Conservation (phyloP, 2,797 vertebrate genomes). For the Semaprochilodus insignis region DNA sequence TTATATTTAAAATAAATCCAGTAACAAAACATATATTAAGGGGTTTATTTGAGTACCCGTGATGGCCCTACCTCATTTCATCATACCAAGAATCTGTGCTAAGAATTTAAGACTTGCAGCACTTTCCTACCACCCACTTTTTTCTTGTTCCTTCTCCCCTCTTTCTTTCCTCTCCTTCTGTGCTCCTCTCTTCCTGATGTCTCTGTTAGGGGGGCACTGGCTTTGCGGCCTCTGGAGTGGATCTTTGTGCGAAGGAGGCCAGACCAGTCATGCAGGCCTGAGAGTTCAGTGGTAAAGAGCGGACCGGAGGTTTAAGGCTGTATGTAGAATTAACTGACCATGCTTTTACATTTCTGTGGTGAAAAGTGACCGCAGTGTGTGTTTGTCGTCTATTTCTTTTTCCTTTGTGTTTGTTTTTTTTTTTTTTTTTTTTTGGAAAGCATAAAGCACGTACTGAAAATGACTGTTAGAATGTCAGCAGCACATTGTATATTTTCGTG, state of each 20-base stretch:
- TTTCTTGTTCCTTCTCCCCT: neutral
- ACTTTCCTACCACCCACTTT: neutral
- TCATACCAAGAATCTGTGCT: neutral
- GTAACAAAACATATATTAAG: no score
- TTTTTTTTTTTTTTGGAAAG: neutral
- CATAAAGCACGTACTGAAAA: neutral
- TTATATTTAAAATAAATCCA: no score
- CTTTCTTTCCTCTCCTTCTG: neutral
- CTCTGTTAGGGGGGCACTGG: slow-evolving; percentile 86
- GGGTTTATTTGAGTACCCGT: no score
- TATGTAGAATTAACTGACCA: slow-evolving; percentile 25
- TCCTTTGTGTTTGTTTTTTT: neutral
- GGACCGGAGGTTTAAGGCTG: slow-evolving; percentile 7
- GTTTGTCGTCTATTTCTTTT: neutral
- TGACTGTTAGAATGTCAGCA: neutral
- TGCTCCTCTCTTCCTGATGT: neutral
- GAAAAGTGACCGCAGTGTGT: neutral
- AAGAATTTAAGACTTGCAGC: neutral
- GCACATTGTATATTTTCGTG: neutral
- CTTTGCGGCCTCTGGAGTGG: slow-evolving; percentile 86
- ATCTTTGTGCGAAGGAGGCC: slow-evolving; percentile 86
- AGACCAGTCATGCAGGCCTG: slow-evolving; percentile 92
- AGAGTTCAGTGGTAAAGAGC: slow-evolving; percentile 44
- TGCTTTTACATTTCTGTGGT: neutral
- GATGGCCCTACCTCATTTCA: no score